Base-by-base conservation (phyloP, 2,797 vertebrate genomes). In the Anas bahamensis region DNA sequence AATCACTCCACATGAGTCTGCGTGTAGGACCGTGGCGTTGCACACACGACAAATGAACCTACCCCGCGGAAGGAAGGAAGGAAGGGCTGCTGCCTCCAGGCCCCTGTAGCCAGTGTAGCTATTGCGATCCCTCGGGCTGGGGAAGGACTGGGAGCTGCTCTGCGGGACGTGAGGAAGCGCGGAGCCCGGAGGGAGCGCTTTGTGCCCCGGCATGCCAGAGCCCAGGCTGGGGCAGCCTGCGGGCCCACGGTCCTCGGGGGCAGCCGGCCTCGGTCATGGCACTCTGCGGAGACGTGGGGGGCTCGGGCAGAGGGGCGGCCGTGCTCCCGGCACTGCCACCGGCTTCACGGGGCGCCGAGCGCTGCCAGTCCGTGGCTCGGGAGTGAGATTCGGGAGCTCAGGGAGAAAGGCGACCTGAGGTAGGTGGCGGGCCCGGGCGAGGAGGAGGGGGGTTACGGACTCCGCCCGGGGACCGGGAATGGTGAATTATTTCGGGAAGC, bases 41-140 rank as follows among this genome's bases (percentile, higher is more conserved):
- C 88, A 96, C 94, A 92, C 83, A 96, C 97, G 91, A 95, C 97
- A 97, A 98, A 98, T 95, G 97, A 98, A 98, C 97, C 98, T 97
- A 98, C 98, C 98, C 98, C 74, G 94, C 81, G 53, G 82, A 81
- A 95, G 83, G 68, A 17, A 41, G 53, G 91, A 89, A 77, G 53
- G 68, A 89, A 77, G 53, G 68, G 74, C 59, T 93, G 80, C 94
- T 81, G 79, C 85, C 94, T 91, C 91, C 82, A 72, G 95, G 84
- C 76, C 83, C 57, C 94, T 35, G 70, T 68, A 93, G 92, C 94
- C 82, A 48, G 83, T 17, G 70, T 17, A 63, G 94, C 91, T 66
- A 64, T 18, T 60, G 86, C 53, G 46, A 88, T 83, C 89, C 88
- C 72, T 74, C 7, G 52, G 95, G 89, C 80, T 77, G 74, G 64